Evolutionary conservation across 2,797 vertebrate genomes (phyloP), one percentile per base, ranked within the genome.

Genomic region (Sebastes taczanowskii): DNA sequence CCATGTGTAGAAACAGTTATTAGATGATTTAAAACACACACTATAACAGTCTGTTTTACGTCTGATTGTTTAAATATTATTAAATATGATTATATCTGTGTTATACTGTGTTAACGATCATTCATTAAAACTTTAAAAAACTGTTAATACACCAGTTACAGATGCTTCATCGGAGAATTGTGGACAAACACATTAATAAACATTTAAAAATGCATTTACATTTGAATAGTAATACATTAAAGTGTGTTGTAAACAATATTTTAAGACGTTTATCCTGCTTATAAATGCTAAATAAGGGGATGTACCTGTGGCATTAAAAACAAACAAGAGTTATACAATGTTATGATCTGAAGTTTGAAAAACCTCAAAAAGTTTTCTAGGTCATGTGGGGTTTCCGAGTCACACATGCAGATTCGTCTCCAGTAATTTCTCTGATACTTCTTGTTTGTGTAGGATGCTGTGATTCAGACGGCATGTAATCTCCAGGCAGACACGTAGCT

Each of bases 321-420:
- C 49, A 52, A 52, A 52, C 49, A 29, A 20, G 2, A 60, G 55
- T 81, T 22, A 61, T 42, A 56, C 6, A 2, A 23, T 63, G 46
- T 63, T 72, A 14, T 32, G 10, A n/a, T 58, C 30, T 63, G 60
- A 75, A 53, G 22, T 66, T 38, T 55, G 14, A 25, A 49, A 74
- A 78, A 23, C 16, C 49, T 65, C 22, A 53, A 29, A 61, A 42
- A 29, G 53, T 0, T 71, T 77, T 88, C 66, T 79, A 55, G 80
- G 77, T 52, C 75, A 59, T 22, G 59, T n/a, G 25, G 74, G 69
- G 34, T 83, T 86, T 90, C 42, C 29, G 74, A 82, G 80, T 85
- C 78, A 87, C 56, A 1, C 32, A 53, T 66, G 62, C 79, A 73
- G 59, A 77, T 70, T 52, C 23, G 10, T 58, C 72, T 88, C 3